Evolutionary conservation across 2,113 vertebrate genomes (phyloP).

Genomic region (Shinisaurus crocodilurus): DNA sequence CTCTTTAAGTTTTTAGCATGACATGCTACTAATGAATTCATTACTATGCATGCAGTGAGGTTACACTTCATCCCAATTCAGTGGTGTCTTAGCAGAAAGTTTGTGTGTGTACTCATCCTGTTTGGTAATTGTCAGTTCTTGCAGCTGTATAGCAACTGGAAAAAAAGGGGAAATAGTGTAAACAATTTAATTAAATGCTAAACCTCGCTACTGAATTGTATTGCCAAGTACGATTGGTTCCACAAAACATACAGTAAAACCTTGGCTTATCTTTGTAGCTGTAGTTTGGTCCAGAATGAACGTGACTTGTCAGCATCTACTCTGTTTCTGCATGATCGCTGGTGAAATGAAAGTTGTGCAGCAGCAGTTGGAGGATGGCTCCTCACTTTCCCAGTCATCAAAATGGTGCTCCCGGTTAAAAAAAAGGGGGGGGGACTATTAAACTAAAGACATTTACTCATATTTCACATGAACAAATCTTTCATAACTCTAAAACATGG

Average conservation of each 20-base stretch:
- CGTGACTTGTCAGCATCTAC: background rate
- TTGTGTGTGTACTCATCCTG: constrained; percentile 44
- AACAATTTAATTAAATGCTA: constrained; percentile 56
- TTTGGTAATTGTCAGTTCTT: constrained; percentile 49
- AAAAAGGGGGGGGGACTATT: background rate
- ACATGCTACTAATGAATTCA: constrained; percentile 50
- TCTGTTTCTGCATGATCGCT: background rate
- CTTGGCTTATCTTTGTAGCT: constrained; percentile 24
- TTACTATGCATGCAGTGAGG: constrained; percentile 55
- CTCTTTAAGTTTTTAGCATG: constrained; percentile 34
- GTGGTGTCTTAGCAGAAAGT: constrained; percentile 57
- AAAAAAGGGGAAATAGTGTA: constrained; percentile 39
- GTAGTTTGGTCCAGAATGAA: background rate
- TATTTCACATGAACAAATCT: background rate
- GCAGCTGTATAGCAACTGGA: constrained; percentile 48
- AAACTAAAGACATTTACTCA: background rate
- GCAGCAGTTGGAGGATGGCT: background rate
- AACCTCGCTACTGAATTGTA: constrained; percentile 49
- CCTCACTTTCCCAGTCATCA: background rate
- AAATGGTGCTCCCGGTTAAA: background rate
- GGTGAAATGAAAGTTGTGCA: background rate
- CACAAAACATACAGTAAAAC: constrained; percentile 27
- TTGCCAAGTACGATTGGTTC: constrained; percentile 54
- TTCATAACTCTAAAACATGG: background rate
- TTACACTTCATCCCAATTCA: constrained; percentile 47